Evolutionary conservation across 2,113 vertebrate genomes (phyloP).

Genomic region (Ellobius talpinus): DNA sequence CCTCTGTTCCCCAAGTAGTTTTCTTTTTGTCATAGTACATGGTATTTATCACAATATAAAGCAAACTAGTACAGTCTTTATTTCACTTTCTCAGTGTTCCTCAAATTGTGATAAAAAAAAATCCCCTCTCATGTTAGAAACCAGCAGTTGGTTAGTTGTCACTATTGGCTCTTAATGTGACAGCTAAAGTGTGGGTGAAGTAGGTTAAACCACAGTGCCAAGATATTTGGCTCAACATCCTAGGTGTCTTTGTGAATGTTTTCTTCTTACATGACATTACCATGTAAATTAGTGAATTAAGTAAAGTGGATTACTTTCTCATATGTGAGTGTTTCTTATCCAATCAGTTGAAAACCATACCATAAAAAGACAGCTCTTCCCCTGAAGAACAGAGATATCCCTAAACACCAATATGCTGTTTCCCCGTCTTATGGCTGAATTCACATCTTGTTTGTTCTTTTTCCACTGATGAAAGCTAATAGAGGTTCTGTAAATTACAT

Average conservation of each 20-base stretch:
- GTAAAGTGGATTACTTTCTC: not conserved
- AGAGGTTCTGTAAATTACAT: not conserved
- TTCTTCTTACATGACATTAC: not conserved
- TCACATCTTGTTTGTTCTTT: not conserved
- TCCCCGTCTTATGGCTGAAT: not conserved
- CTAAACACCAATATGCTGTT: not conserved
- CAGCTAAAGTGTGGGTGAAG: no score
- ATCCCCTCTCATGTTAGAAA: no score
- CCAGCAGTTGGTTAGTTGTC: no score
- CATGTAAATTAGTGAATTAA: not conserved
- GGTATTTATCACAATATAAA: no score
- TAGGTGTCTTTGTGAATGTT: not conserved
- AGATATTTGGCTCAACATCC: not conserved
- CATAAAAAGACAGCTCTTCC: not conserved
- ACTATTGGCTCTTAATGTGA: no score
- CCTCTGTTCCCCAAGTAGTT: not conserved
- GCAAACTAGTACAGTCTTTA: no score
- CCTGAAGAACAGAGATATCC: not conserved
- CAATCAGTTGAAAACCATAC: not conserved
- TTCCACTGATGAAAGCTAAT: not conserved
- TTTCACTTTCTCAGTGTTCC: no score
- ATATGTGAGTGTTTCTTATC: not conserved
- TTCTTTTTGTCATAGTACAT: not conserved
- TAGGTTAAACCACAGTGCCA: not conserved
- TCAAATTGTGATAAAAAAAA: no score